A percentile compares a stretch with the other conserved stretches of the same genome.
Conservation (phyloP, 2,113 vertebrate species). For the Corythornis madagascariensis region DNA sequence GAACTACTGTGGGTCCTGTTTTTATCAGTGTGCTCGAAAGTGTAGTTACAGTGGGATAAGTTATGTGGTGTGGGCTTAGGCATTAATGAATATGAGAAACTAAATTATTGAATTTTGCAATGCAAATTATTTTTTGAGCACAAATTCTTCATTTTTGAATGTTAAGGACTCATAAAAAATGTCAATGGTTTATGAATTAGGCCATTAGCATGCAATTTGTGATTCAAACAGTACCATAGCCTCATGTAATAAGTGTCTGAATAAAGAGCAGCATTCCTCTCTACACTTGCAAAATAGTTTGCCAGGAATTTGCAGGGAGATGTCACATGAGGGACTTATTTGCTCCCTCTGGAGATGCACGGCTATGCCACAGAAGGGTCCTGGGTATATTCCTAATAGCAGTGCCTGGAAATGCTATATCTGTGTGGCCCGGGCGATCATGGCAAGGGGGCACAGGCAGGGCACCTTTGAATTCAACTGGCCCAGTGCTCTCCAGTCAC, state of each 20-base stretch:
- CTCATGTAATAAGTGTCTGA: conserved; percentile 69
- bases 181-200: conserved; percentile 84
- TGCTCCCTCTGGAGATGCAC: background rate
- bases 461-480: background rate
- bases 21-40: conserved; percentile 68
- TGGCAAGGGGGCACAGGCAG: background rate
- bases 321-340: conserved; percentile 12
- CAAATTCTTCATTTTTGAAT: conserved; percentile 85
- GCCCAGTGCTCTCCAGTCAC: background rate
- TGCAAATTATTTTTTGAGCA: conserved; percentile 83
- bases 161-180: conserved; percentile 82
- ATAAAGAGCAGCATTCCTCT: conserved; percentile 60
- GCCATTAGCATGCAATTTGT: conserved; percentile 81
- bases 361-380: background rate
- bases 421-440: background rate
- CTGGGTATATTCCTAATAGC: background rate
- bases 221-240: conserved; percentile 74
- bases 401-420: background rate
- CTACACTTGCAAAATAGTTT: conserved; percentile 65
- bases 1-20: conserved; percentile 59
- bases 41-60: conserved; percentile 74
- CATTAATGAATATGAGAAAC: conserved; percentile 83
- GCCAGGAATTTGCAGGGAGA: conserved; percentile 51
- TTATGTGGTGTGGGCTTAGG: conserved; percentile 80
- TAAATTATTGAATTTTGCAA: conserved; percentile 84